Percentiles rank a stretch among this genome's conserved stretches.
Evolutionary conservation across 2,888 invertebrate species (phyloP).

Genomic region (Tipula unca): DNA sequence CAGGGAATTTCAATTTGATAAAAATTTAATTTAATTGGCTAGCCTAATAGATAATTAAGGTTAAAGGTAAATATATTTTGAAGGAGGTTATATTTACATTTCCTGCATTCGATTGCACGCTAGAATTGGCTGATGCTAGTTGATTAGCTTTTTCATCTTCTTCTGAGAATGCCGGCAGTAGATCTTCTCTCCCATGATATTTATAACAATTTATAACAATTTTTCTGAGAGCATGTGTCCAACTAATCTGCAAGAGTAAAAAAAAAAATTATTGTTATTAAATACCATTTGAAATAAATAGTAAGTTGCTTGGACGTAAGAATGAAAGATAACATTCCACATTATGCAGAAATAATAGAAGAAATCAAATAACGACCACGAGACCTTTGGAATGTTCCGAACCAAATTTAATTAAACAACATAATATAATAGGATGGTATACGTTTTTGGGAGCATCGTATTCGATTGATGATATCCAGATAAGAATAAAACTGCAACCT

Average conservation of each 20-base stretch:
- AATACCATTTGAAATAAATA: too few species aligned
- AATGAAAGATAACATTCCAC: too few species aligned
- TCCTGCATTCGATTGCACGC: constrained; percentile 16
- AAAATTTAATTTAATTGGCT: not conserved
- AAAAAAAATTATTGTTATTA: not conserved
- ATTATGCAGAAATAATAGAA: too few species aligned
- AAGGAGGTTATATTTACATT: not conserved
- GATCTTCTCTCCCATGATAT: constrained; percentile 92
- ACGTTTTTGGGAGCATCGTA: too few species aligned
- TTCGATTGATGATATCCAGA: too few species aligned
- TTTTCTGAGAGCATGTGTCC: constrained; percentile 94
- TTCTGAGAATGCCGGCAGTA: constrained; percentile 88
- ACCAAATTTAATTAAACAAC: too few species aligned
- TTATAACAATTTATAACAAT: constrained; percentile 98
- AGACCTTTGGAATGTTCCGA: too few species aligned
- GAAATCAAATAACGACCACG: too few species aligned
- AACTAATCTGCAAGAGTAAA: constrained; percentile 69
- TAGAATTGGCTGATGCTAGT: constrained; percentile 37
- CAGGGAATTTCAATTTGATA: not conserved
- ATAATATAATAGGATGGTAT: too few species aligned
- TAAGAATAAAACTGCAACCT: too few species aligned
- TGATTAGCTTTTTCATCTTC: constrained; percentile 73
- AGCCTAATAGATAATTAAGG: not conserved
- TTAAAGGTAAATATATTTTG: not conserved
- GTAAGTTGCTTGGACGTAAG: too few species aligned